Percentiles rank a stretch among this genome's conserved stretches.
Evolutionary conservation across 1,140 invertebrate species (phyloP).

Genomic region (Diploscapter pachys): DNA sequence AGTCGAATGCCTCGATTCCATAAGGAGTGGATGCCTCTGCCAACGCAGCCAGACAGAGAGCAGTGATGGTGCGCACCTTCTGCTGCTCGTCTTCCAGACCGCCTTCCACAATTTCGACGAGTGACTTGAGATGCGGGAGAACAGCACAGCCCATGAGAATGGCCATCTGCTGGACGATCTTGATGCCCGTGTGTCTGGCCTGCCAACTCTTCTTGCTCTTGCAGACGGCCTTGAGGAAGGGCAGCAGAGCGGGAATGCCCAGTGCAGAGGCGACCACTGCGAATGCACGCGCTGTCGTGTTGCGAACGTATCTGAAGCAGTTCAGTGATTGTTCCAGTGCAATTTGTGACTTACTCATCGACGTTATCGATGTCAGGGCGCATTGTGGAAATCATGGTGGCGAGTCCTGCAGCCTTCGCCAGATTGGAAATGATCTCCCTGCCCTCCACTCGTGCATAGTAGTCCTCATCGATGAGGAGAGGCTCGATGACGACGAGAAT

Average conservation of each 20-base stretch:
- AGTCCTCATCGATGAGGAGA: constrained; percentile 97
- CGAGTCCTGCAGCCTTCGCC: constrained; percentile 97
- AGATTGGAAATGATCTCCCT: constrained; percentile 99
- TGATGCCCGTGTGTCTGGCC: constrained; percentile 95
- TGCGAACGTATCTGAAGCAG: constrained; percentile 73
- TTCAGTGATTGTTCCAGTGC: not conserved
- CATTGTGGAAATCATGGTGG: constrained; percentile 99
- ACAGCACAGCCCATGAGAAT: constrained; percentile 99
- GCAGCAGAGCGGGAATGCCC: constrained; percentile 92
- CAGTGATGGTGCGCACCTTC: constrained; percentile 87
- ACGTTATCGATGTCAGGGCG: constrained; percentile 99
- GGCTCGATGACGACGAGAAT: constrained; percentile 97
- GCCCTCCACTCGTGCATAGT: constrained; percentile 95
- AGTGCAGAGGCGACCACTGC: constrained; percentile 97
- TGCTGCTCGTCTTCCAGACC: constrained; percentile 72
- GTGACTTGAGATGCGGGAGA: constrained; percentile 89
- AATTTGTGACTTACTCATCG: constrained; percentile 73
- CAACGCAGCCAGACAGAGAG: constrained; percentile 87
- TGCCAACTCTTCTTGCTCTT: constrained; percentile 99
- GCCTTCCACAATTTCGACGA: constrained; percentile 99
- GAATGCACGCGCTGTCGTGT: constrained; percentile 97
- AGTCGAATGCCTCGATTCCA: constrained; percentile 99
- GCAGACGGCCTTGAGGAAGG: constrained; percentile 98
- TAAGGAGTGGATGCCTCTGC: constrained; percentile 95
- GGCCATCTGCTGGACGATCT: constrained; percentile 99